Conservation (phyloP, 35 echinoderm and acorn worm genomes). For the Patiria miniata region DNA sequence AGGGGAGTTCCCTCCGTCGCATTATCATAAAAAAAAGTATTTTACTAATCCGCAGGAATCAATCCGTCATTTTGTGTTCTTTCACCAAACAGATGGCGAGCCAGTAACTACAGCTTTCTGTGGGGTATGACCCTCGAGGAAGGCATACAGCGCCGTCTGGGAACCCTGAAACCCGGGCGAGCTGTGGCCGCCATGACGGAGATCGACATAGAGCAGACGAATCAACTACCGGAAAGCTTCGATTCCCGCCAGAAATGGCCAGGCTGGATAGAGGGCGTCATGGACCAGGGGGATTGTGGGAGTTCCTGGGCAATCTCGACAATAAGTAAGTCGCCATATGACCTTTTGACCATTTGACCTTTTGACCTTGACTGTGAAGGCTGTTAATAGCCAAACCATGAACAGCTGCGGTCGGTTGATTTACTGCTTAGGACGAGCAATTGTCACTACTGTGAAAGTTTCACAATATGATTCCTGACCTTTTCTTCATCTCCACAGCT, state of each 20-base stretch:
- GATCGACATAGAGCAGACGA: constrained; percentile 51
- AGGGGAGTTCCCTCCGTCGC: neutral
- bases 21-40: neutral
- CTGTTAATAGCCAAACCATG: too few species aligned
- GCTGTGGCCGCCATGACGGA: constrained; percentile 57
- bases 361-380: too few species aligned
- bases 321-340: constrained; percentile 38
- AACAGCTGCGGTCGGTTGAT: too few species aligned
- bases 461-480: too few species aligned
- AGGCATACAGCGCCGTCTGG: constrained; percentile 47
- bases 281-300: constrained; percentile 94
- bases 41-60: neutral
- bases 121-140: constrained; percentile 55
- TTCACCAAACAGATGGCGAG: constrained; percentile 57
- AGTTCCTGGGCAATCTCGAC: constrained; percentile 96
- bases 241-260: constrained; percentile 88
- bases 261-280: constrained; percentile 63
- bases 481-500: constrained; percentile 47
- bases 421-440: too few species aligned
- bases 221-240: constrained; percentile 64
- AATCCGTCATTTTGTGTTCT: neutral
- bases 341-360: neutral
- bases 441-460: too few species aligned
- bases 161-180: constrained; percentile 58
- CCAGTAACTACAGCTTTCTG: constrained; percentile 59